Evolutionary conservation across 1,140 invertebrate species (phyloP).

Genomic region (Pseudachorutes palmiensis): DNA sequence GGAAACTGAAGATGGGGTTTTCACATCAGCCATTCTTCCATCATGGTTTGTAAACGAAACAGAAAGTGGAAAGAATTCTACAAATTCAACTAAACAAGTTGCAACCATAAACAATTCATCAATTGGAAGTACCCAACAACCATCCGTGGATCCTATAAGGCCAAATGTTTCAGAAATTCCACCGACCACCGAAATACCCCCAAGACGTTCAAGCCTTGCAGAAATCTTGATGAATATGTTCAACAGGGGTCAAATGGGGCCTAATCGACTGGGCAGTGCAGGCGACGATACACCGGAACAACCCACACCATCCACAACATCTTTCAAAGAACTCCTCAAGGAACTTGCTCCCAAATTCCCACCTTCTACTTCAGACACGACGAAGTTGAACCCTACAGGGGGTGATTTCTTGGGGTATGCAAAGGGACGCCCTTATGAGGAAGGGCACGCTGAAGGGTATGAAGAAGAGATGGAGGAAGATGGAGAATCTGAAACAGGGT

Average conservation of each 20-base stretch:
- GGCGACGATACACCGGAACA: not conserved
- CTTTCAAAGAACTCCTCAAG: conserved; percentile 18
- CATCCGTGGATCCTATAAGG: not conserved
- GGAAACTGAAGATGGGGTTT: conserved; percentile 28
- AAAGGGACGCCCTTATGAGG: not conserved
- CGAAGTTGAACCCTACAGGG: not conserved
- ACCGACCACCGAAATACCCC: not conserved
- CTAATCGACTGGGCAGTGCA: not conserved
- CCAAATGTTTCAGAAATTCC: not conserved
- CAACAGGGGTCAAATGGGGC: not conserved
- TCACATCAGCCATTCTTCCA: conserved; percentile 36
- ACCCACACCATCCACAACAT: not conserved
- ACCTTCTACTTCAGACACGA: not conserved
- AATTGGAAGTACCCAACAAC: not conserved
- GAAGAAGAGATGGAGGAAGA: not conserved
- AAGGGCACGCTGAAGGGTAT: not conserved
- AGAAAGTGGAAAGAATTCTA: conserved; percentile 9
- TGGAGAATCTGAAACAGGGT: not conserved
- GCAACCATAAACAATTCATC: not conserved
- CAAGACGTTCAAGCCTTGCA: not conserved
- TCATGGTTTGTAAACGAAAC: conserved; percentile 32
- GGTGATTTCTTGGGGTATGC: not conserved
- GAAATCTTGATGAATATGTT: conserved; percentile 23
- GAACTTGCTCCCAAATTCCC: not conserved
- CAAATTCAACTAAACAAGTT: not conserved